Conservation (phyloP, 1,140 invertebrate genomes). For the Drosophila sp. region DNA sequence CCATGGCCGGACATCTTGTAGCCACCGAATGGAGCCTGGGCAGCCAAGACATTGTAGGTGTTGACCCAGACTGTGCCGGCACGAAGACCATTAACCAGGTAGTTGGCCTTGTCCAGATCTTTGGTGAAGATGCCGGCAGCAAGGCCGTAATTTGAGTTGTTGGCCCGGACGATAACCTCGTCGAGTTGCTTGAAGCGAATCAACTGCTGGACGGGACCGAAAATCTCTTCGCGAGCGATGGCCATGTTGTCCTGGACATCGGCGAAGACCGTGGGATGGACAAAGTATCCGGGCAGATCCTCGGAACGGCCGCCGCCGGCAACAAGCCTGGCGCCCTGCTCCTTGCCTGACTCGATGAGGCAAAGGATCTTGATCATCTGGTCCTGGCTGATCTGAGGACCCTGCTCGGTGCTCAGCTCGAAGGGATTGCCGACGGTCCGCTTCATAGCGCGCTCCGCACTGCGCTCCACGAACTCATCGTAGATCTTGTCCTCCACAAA, state of each 20-base stretch:
- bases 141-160: conserved; percentile 95
- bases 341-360: conserved; percentile 93
- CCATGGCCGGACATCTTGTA: conserved; percentile 97
- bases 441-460: conserved; percentile 92
- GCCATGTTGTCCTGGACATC: conserved; percentile 96
- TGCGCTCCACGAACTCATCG: conserved; percentile 97
- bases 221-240: conserved; percentile 98
- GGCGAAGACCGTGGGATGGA: conserved; percentile 98
- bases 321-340: conserved; percentile 94
- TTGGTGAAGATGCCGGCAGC: conserved; percentile 96
- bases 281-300: conserved; percentile 91
- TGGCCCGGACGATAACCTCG: conserved; percentile 95
- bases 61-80: conserved; percentile 99
- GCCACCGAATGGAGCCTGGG: conserved; percentile 95
- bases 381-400: conserved; percentile 96
- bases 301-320: conserved; percentile 91
- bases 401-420: conserved; percentile 92
- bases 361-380: conserved; percentile 94
- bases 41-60: conserved; percentile 92
- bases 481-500: conserved; percentile 97
- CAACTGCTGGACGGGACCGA: conserved; percentile 98
- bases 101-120: conserved; percentile 93
- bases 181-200: conserved; percentile 96
- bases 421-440: conserved; percentile 96
- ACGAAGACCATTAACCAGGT: conserved; percentile 90